Percentiles rank a stretch among this genome's conserved stretches.
Evolutionary conservation across 1,140 invertebrate genomes (phyloP).

Genomic region (Stegodyphus dumicola): DNA sequence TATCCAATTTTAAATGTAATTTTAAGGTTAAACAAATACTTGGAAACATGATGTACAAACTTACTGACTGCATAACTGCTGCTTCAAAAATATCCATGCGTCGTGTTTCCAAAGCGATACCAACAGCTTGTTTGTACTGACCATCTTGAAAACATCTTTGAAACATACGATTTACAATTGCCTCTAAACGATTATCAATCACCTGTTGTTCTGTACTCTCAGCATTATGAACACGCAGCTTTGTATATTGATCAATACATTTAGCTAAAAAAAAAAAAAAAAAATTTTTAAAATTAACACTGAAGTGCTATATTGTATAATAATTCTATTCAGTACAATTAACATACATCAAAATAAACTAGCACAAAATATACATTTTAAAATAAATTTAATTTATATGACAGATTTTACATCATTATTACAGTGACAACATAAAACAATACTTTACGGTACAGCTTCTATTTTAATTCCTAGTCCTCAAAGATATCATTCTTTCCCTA

Average conservation of each 20-base stretch:
- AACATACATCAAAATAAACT: neutral
- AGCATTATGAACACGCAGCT: slow-evolving; percentile 78
- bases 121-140: slow-evolving; percentile 92
- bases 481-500: too few relatives aligned
- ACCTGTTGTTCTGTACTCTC: slow-evolving; percentile 73
- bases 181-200: slow-evolving; percentile 90
- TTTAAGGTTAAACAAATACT: too few relatives aligned
- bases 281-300: too few relatives aligned
- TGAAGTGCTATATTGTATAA: too few relatives aligned
- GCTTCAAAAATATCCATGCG: slow-evolving; percentile 96
- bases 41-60: slow-evolving; percentile 61
- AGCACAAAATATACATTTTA: neutral
- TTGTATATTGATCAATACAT: slow-evolving; percentile 92
- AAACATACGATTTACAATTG: slow-evolving; percentile 97
- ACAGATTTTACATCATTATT: too few relatives aligned
- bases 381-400: too few relatives aligned
- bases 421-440: too few relatives aligned
- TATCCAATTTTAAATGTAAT: too few relatives aligned
- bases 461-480: too few relatives aligned
- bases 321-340: too few relatives aligned
- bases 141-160: slow-evolving; percentile 93
- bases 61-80: slow-evolving; percentile 86
- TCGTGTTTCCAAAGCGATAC: slow-evolving; percentile 93
- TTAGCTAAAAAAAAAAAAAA: slow-evolving; percentile 29
- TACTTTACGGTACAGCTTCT: too few relatives aligned